A percentile compares a stretch with the other conserved stretches of the same genome.
phyloP scores from a whole-genome alignment of 2,797 vertebrate species.

The Syngnathus acus region DNA sequence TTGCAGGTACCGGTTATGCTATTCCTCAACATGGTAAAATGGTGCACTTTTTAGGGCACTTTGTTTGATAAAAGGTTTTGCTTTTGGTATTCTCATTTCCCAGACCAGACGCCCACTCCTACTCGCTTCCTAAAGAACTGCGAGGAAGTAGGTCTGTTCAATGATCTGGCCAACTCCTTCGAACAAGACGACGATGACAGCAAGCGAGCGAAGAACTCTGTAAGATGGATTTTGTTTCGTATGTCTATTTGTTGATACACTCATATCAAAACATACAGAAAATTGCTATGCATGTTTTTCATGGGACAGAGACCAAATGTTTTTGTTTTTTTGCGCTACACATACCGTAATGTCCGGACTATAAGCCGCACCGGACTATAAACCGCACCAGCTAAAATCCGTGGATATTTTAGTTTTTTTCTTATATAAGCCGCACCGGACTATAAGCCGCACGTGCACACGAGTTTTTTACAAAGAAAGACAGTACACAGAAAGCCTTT shows the following conservation, averaged over 20 bases:
- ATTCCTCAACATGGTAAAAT: neutral
- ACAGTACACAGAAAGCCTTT: no score
- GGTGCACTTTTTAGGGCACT: neutral
- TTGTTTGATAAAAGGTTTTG: neutral
- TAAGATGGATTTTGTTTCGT: constrained; percentile 40
- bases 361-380: no score
- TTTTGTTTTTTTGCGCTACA: no score
- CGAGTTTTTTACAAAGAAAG: no score
- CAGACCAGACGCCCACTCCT: constrained; percentile 97
- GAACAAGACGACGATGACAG: constrained; percentile 94
- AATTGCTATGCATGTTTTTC: neutral
- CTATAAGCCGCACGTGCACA: no score
- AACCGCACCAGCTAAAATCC: no score
- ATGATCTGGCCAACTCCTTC: constrained; percentile 89
- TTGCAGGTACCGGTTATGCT: constrained; percentile 56
- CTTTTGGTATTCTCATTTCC: constrained; percentile 33
- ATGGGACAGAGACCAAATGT: no score
- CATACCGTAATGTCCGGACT: no score
- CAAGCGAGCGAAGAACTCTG: constrained; percentile 73
- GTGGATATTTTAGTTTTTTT: no score
- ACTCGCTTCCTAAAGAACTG: constrained; percentile 99
- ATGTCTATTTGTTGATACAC: neutral
- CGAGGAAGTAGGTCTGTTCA: constrained; percentile 96
- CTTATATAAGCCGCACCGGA: no score
- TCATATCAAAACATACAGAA: neutral